Conservation (phyloP, 2,797 vertebrate species). For the Siniperca obscura region DNA sequence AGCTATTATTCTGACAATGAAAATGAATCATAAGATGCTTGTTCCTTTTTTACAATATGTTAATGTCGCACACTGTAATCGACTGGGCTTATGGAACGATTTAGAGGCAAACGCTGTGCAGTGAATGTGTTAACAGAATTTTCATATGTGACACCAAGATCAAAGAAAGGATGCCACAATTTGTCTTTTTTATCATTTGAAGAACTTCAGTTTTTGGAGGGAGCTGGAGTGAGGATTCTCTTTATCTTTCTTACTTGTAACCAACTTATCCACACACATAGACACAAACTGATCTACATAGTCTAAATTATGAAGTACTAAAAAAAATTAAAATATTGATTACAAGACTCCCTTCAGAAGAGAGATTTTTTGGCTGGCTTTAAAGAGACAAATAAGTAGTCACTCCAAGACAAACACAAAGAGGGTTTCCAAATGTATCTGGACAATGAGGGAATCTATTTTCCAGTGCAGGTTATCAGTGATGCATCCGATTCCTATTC, state of each 20-base stretch:
- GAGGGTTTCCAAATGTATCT: slow-evolving; percentile 8
- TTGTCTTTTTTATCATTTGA: slow-evolving; percentile 19
- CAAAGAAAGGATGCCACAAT: slow-evolving; percentile 16
- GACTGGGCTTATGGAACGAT: slow-evolving; percentile 53
- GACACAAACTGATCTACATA: slow-evolving; percentile 16
- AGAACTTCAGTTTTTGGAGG: slow-evolving; percentile 25
- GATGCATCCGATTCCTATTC: slow-evolving; percentile 21
- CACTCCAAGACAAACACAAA: slow-evolving; percentile 25
- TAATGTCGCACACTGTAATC: slow-evolving; percentile 67
- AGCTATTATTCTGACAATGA: slow-evolving; percentile 80
- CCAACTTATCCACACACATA: background rate
- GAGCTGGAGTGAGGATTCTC: background rate
- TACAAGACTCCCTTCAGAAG: background rate
- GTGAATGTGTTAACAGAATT: slow-evolving; percentile 31
- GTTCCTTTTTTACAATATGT: slow-evolving; percentile 74
- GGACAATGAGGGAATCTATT: background rate
- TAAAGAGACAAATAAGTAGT: slow-evolving; percentile 14
- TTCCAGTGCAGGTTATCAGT: slow-evolving; percentile 25
- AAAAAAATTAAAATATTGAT: slow-evolving; percentile 17
- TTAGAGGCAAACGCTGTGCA: slow-evolving; percentile 34
- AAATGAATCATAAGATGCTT: slow-evolving; percentile 79
- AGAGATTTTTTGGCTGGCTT: background rate
- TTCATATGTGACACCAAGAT: slow-evolving; percentile 49
- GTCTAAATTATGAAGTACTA: slow-evolving; percentile 20
- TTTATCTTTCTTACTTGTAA: slow-evolving; percentile 14